Conservation (phyloP, 2,797 vertebrate genomes). For the Xenentodon cancila region DNA sequence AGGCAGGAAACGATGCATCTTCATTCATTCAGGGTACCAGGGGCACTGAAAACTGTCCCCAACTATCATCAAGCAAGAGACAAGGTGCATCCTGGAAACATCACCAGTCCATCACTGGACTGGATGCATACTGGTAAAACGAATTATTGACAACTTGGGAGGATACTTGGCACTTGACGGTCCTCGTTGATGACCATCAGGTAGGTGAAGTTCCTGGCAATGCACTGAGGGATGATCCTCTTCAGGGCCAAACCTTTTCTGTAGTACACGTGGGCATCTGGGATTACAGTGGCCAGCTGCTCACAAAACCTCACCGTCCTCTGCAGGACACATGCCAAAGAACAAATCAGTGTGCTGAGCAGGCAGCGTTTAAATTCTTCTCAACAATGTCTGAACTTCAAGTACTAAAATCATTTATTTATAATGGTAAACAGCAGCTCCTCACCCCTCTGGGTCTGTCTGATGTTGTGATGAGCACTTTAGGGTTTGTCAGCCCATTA, state of each 20-base stretch:
- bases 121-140: too few species aligned
- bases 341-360: not conserved
- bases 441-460: constrained; percentile 96
- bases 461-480: constrained; percentile 98
- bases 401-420: not conserved
- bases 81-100: too few species aligned
- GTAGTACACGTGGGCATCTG: constrained; percentile 94
- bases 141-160: constrained; percentile 5
- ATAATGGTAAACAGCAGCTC: not conserved
- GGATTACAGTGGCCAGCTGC: constrained; percentile 91
- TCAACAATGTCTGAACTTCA: not conserved
- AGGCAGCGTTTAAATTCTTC: not conserved
- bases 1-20: too few species aligned
- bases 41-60: too few species aligned
- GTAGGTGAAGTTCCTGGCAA: constrained; percentile 92
- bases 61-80: too few species aligned
- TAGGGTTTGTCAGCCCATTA: constrained; percentile 91
- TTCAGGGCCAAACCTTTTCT: constrained; percentile 96
- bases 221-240: constrained; percentile 93
- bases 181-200: constrained; percentile 96
- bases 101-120: too few species aligned
- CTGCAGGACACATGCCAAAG: constrained; percentile 68
- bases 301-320: constrained; percentile 93
- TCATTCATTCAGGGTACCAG: too few species aligned
- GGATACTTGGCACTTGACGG: constrained; percentile 96